Conservation (phyloP, 2,888 invertebrate species). For the Eristalinus aeneus region DNA sequence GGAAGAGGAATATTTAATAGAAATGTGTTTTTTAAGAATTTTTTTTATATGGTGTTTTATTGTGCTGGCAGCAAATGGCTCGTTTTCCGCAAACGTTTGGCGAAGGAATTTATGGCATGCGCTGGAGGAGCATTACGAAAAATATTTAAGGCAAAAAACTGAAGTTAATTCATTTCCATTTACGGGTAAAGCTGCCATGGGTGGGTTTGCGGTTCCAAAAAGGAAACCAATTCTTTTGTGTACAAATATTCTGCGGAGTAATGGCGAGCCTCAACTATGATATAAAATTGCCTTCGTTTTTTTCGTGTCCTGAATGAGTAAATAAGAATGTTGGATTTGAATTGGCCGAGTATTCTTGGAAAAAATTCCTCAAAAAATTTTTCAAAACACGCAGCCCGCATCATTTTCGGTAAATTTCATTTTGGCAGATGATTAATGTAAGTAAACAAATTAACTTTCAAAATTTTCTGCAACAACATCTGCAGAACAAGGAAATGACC, state of each 20-base stretch:
- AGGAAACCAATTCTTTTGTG: neutral
- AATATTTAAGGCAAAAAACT: neutral
- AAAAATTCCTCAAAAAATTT: no score
- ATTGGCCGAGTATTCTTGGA: no score
- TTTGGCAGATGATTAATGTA: no score
- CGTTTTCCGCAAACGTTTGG: neutral
- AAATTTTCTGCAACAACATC: no score
- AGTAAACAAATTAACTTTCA: no score
- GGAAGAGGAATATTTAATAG: slow-evolving; percentile 39
- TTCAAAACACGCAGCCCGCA: no score
- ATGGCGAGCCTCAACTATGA: neutral
- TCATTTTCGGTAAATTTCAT: no score
- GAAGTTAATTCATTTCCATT: neutral
- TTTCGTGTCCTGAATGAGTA: no score
- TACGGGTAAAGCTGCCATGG: neutral
- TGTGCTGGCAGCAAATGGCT: neutral
- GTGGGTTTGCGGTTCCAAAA: neutral
- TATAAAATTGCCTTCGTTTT: neutral
- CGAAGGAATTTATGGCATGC: neutral
- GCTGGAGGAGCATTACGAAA: neutral
- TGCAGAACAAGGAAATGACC: no score
- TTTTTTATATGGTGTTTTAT: slow-evolving; percentile 5
- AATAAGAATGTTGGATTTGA: no score
- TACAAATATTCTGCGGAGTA: neutral
- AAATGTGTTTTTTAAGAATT: slow-evolving; percentile 23